phyloP scores from a whole-genome alignment of 2,113 vertebrate genomes.

The Myotis lucifugus region DNA sequence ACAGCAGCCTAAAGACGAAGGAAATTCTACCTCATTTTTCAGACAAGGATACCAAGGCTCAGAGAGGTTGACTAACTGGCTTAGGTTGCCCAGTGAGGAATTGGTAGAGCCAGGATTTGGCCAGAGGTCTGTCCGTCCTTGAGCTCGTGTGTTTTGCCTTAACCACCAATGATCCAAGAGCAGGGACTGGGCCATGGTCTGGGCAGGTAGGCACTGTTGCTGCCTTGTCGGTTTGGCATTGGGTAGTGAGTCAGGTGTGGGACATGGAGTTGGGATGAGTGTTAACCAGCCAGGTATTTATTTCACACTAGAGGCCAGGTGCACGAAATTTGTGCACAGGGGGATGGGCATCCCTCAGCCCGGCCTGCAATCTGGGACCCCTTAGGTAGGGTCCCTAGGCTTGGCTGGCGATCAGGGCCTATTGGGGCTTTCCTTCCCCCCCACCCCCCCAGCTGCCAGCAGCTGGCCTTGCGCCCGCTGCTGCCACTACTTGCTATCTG shows the following conservation, averaged over 20 bases:
- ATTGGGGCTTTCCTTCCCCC: too few relatives aligned
- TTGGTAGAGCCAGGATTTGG: background rate
- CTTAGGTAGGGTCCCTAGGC: too few relatives aligned
- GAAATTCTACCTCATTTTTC: background rate
- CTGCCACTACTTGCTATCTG: too few relatives aligned
- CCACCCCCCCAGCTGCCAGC: rapidly evolving
- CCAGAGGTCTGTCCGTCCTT: background rate
- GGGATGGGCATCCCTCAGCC: too few relatives aligned
- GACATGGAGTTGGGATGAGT: background rate
- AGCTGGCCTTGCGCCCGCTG: too few relatives aligned
- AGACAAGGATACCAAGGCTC: background rate
- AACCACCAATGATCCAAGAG: background rate
- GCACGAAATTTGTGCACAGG: too few relatives aligned
- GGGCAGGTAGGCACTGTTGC: background rate
- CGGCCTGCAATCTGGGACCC: too few relatives aligned
- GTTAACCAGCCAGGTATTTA: background rate
- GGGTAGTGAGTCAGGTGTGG: background rate
- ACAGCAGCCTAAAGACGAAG: background rate
- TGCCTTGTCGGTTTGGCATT: background rate
- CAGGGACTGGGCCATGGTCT: background rate
- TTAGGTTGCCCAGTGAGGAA: background rate
- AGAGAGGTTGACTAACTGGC: background rate
- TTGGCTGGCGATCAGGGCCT: too few relatives aligned
- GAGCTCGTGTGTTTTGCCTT: background rate
- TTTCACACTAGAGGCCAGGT: background rate